Percentiles rank a stretch among this genome's conserved stretches.
These are phyloP conservation scores for Colostygia pectinataria DNA, from an alignment of 2,888 invertebrate genomes.

Conservation along the genomic window DNA sequence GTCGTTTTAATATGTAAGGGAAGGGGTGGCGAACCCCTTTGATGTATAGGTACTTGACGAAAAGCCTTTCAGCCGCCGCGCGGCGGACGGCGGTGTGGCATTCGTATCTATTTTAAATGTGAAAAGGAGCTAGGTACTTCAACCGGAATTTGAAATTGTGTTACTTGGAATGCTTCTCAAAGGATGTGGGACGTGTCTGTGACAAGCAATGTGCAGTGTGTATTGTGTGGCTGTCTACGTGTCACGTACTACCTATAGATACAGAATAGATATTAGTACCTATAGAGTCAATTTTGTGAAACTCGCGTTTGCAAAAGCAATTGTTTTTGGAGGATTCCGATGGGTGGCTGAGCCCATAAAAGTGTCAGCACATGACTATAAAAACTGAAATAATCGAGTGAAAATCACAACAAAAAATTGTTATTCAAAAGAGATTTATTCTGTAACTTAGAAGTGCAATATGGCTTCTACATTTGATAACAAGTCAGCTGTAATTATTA, in stretches of 20 bases:
- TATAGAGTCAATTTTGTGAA: conserved; percentile 10
- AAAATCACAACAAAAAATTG: not conserved
- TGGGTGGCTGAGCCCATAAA: not conserved
- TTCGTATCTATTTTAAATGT: conserved; percentile 40
- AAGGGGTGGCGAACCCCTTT: conserved; percentile 47
- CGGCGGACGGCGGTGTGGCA: conserved; percentile 31
- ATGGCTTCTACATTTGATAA: too few species aligned
- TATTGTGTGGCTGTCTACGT: conserved; percentile 10
- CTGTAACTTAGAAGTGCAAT: not conserved
- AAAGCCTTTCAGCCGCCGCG: conserved; percentile 43
- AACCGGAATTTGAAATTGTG: conserved; percentile 34
- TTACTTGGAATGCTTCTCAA: conserved; percentile 33
- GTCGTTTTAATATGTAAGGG: conserved; percentile 37
- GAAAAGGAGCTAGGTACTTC: conserved; percentile 32
- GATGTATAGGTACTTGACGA: conserved; percentile 47
- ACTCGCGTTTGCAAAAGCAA: conserved; percentile 5
- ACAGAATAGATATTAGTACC: too few species aligned
- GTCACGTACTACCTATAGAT: too few species aligned
- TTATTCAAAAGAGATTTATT: not conserved
- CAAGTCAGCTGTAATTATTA: too few species aligned
- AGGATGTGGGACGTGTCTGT: conserved; percentile 27
- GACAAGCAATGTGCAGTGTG: conserved; percentile 31
- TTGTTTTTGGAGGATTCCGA: conserved; percentile 1
- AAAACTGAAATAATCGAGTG: not conserved
- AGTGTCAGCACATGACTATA: not conserved